Evolutionary conservation across 30 jellyfish, hydroid and myxozoan species (phyloP), one percentile per base, ranked within the genome.

Genomic region (Morbakka virulenta): DNA sequence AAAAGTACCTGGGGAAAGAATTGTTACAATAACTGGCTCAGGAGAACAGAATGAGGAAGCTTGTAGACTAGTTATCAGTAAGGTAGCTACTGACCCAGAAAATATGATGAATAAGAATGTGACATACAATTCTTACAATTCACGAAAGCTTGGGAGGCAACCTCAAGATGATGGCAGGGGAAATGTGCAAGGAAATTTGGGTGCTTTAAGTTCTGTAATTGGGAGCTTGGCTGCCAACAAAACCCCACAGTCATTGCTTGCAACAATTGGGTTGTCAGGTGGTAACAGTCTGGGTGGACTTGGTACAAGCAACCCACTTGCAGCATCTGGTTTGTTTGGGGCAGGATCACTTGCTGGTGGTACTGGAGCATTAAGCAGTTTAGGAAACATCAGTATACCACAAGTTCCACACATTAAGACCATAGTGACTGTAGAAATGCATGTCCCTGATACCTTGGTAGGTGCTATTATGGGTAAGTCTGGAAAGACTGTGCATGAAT

Each of bases 391-490:
- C 28, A 72, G 41, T 14, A 28, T 82, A 21, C 62, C 95, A 9
- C 64, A 35, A 67, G 82, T 83, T 23, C 88, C 96, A 11, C 85
- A 82, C 67, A 83, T 93, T 61, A 93, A 93, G 67, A 93, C 99
- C 14, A 82, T 75, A 50, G 99, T 93, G 57, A 77, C 94, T 2
- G 94, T 86, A 11, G 96, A 93, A 66, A 86, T 93, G 97, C 97
- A 93, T 24, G 77, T 93, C 32, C 99, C 99, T 14, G 97, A 86
- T 64, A 52, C 87, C 13, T 63, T 86, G 22, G 99, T 93, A 29
- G 99, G 99, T 51, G 88, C 96, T 31, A 80, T 93, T 62, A 89
- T 93, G 35, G 99, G 99, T 20, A 93, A 93, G 64, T 95, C 91
- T 22, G 99, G 99, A 48, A 87, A 93, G 77, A 93, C 97, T 72